Conservation (phyloP, 2,797 vertebrate species). For the Peromyscus attwateri region DNA sequence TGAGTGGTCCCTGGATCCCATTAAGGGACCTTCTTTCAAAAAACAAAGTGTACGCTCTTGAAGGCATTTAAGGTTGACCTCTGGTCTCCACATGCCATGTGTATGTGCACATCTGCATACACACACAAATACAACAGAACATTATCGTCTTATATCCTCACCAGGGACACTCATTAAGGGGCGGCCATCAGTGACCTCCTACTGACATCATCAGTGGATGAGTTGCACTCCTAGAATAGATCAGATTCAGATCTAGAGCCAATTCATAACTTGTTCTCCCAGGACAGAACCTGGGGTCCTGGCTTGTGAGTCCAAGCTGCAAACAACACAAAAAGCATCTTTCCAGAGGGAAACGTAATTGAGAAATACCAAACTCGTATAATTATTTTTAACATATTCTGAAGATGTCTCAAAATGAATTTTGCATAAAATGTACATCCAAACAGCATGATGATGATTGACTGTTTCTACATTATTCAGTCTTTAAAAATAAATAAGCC, state of each 20-base stretch:
- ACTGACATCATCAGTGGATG: neutral
- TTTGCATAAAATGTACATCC: conserved; percentile 51
- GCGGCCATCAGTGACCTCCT: neutral
- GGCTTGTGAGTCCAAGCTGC: conserved; percentile 6
- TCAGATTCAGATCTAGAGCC: conserved; percentile 29
- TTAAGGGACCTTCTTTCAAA: neutral
- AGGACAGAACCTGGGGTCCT: conserved; percentile 17
- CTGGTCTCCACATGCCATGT: neutral
- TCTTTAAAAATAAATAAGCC: conserved; percentile 71
- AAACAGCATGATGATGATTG: conserved; percentile 47
- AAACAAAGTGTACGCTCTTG: neutral
- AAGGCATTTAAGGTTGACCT: neutral
- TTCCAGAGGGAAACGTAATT: neutral
- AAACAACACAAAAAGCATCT: neutral
- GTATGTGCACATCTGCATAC: neutral
- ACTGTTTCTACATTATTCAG: conserved; percentile 74
- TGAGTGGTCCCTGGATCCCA: neutral
- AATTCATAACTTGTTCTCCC: neutral
- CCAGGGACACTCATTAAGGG: neutral
- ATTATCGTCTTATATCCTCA: neutral
- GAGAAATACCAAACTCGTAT: conserved; percentile 14
- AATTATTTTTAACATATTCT: conserved; percentile 64
- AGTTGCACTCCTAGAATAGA: neutral
- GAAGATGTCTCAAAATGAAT: conserved; percentile 31
- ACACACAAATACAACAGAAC: neutral